Conservation (phyloP, 2,888 invertebrate genomes). For the Drepanosiphum platanoidis region DNA sequence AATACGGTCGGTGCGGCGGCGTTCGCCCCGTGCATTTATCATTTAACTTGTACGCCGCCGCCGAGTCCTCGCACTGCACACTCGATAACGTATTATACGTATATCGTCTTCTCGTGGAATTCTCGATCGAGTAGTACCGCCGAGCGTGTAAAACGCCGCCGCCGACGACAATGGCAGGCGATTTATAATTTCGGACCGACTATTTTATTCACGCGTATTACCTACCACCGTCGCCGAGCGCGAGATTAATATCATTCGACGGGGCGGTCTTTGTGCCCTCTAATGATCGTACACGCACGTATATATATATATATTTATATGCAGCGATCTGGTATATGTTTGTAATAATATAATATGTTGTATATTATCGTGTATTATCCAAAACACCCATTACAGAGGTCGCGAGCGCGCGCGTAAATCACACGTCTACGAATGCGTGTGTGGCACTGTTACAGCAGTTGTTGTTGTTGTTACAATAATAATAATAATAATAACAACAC, state of each 20-base stretch:
- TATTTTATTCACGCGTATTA: constrained; percentile 27
- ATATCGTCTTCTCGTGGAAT: background rate
- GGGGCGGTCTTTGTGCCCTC: constrained; percentile 59
- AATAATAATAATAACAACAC: too few species aligned
- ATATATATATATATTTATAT: too few species aligned
- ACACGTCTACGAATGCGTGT: constrained; percentile 2
- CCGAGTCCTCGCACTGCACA: background rate
- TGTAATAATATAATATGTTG: too few species aligned
- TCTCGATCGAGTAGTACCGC: too few species aligned
- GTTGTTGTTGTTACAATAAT: background rate
- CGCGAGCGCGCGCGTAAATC: constrained; percentile 42
- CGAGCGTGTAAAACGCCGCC: constrained; percentile 33
- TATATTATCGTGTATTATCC: too few species aligned
- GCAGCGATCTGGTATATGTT: too few species aligned
- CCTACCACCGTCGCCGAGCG: too few species aligned
- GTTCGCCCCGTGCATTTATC: too few species aligned
- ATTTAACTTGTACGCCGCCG: too few species aligned
- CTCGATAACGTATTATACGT: background rate
- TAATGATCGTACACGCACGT: constrained; percentile 39
- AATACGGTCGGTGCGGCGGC: too few species aligned
- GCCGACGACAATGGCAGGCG: constrained; percentile 57
- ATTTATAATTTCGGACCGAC: constrained; percentile 55
- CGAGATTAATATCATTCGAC: constrained; percentile 61
- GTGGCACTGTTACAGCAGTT: constrained; percentile 1
- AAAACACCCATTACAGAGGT: constrained; percentile 58